These are phyloP conservation scores for Equus quagga DNA, from an alignment of 2,113 vertebrate species.

Conservation along the genomic window DNA sequence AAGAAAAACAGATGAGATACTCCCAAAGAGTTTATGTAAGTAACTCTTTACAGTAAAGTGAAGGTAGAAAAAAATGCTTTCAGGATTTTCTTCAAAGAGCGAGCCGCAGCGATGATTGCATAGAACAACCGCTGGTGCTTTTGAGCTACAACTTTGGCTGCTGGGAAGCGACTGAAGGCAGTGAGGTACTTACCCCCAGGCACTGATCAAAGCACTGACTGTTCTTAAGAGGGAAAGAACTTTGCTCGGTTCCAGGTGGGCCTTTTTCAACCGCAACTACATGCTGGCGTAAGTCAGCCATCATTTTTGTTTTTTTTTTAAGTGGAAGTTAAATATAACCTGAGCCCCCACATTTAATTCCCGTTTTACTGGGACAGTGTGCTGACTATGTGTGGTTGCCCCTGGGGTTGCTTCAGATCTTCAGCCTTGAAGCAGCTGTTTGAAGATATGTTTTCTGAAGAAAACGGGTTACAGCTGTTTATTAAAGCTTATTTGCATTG, in stretches of 20 bases:
- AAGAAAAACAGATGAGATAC: neutral
- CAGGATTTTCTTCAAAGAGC: slow-evolving; percentile 25
- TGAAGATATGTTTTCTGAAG: slow-evolving; percentile 25
- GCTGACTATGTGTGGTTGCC: neutral
- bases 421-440: neutral
- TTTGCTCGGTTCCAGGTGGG: neutral
- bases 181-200: neutral
- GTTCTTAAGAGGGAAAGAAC: neutral
- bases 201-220: neutral
- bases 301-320: neutral
- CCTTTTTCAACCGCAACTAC: neutral
- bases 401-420: neutral
- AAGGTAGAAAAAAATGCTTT: slow-evolving; percentile 27
- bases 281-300: neutral
- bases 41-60: neutral
- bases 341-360: neutral
- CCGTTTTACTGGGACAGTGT: neutral
- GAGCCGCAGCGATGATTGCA: neutral
- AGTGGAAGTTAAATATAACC: neutral
- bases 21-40: neutral
- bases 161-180: neutral
- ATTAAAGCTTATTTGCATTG: neutral
- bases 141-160: neutral
- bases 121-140: neutral
- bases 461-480: neutral